A percentile compares a stretch with the other conserved stretches of the same genome.
These are phyloP conservation scores for Coptotermes formosanus DNA, from an alignment of 1,140 invertebrate species.

Conservation along the genomic window DNA sequence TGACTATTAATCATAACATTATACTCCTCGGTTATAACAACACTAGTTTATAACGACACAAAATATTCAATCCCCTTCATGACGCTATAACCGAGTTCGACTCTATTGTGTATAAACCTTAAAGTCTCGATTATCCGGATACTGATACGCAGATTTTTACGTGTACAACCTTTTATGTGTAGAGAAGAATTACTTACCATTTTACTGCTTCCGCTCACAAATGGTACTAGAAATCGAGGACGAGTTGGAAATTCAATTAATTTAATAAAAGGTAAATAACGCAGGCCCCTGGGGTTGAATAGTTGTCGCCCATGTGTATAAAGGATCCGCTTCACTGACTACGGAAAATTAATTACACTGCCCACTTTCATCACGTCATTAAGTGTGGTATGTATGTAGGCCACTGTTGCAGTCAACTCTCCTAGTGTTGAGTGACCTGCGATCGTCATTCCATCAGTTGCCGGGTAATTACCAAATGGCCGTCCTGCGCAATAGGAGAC, in stretches of 20 bases:
- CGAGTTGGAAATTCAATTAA: not conserved
- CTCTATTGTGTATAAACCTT: not conserved
- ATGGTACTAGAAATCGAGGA: not conserved
- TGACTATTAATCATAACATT: no score
- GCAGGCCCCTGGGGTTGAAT: no score
- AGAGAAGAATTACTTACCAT: no score
- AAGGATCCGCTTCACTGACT: not conserved
- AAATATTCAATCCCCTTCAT: no score
- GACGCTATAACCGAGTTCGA: no score
- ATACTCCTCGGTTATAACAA: no score
- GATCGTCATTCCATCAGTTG: no score
- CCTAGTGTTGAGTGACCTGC: not conserved
- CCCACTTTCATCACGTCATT: not conserved
- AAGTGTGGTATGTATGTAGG: not conserved
- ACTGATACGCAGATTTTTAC: not conserved
- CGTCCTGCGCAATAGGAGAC: no score
- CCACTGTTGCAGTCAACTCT: not conserved
- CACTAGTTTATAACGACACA: no score
- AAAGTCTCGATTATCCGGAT: not conserved
- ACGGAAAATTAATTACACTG: not conserved
- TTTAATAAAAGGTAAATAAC: not conserved
- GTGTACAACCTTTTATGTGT: no score
- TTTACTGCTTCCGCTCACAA: not conserved
- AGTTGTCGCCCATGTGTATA: not conserved
- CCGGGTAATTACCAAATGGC: no score